Percentiles rank a stretch among this genome's conserved stretches.
Evolutionary conservation across 2,113 vertebrate species (phyloP).

Genomic region (Pseudolaguvia tuberculata): DNA sequence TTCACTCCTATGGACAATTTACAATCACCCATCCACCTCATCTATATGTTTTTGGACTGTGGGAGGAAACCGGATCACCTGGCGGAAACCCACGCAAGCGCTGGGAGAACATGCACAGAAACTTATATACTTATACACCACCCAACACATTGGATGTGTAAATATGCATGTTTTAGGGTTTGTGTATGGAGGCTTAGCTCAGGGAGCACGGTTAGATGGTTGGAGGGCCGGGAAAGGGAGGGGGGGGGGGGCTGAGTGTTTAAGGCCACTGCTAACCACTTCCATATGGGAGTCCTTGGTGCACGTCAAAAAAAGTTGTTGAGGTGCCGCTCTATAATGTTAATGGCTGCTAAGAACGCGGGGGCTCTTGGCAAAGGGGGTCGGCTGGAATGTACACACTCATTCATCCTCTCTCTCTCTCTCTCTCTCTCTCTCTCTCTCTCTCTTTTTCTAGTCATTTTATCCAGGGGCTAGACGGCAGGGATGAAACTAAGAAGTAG

Average conservation of each 20-base stretch:
- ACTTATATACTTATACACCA: no score
- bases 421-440: conserved; percentile 30
- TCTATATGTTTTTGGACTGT: no score
- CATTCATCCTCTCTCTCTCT: conserved; percentile 34
- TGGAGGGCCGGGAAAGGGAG: no score
- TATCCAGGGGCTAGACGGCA: conserved; percentile 11
- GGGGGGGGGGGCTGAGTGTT: conserved; percentile 12
- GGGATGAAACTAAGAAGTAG: conserved; percentile 6
- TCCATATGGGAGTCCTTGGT: conserved; percentile 34
- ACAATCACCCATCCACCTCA: no score
- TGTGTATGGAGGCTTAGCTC: background rate
- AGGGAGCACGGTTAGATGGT: conserved; percentile 1
- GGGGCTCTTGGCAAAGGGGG: conserved; percentile 24
- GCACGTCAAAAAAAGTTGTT: conserved; percentile 27
- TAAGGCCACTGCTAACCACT: conserved; percentile 34
- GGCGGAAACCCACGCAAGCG: no score
- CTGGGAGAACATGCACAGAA: no score
- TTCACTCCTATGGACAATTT: no score
- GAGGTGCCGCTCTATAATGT: conserved; percentile 41
- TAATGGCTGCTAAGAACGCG: conserved; percentile 32
- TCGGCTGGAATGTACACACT: conserved; percentile 24
- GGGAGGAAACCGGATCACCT: no score
- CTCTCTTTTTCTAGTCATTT: conserved; percentile 8
- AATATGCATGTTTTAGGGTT: no score
- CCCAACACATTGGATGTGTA: background rate